Evolutionary conservation across 2,888 invertebrate genomes (phyloP), one percentile per base, ranked within the genome.

Genomic region (Schizotus pectinicornis): DNA sequence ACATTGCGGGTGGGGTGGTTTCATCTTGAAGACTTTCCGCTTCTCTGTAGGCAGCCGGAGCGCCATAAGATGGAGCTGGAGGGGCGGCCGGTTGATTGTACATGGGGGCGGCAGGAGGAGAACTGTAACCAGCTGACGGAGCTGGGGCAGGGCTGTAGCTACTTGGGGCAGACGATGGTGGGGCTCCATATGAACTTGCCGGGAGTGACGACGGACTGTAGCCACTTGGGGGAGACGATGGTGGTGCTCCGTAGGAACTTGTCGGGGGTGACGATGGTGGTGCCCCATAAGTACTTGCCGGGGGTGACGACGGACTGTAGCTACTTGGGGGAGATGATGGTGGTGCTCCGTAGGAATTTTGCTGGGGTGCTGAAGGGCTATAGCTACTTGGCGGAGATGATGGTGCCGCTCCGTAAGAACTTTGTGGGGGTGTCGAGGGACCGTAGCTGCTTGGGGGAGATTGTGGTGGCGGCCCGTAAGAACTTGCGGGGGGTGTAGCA

Each of bases 391-490:
- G n/a, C 12, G 7, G 13, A 55, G 41, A 22, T 43, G 50, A 11
- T 52, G 51, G 42, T 22, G 61, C 43, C 31, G 58, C 54, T 12
- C 43, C 34, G 30, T 51, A 51, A 14, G 33, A 38, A 34, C 42
- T 46, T 8, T 36, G 31, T 45, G 47, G n/a, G 37, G 47, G 35
- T 45, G 58, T 39, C n/a, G 62, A 51, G 13, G 59, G 43, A 12
- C 43, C 39, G 43, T 61, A 63, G 5, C 22, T 22, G 5, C 22
- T 22, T 22, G 22, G 22, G 5, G 22, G 22, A 12, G 49, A 11
- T 45, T 63, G 62, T 39, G 58, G 54, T 59, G 68, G 56, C 36
- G 59, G 41, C 33, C 47, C 12, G 35, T 65, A 63, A 34, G 48
- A 48, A 45, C 50, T 45, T 3, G 61, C 48, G n/a, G 59, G 55